Conservation (phyloP, 1,140 invertebrate species). For the Papilio helenus region DNA sequence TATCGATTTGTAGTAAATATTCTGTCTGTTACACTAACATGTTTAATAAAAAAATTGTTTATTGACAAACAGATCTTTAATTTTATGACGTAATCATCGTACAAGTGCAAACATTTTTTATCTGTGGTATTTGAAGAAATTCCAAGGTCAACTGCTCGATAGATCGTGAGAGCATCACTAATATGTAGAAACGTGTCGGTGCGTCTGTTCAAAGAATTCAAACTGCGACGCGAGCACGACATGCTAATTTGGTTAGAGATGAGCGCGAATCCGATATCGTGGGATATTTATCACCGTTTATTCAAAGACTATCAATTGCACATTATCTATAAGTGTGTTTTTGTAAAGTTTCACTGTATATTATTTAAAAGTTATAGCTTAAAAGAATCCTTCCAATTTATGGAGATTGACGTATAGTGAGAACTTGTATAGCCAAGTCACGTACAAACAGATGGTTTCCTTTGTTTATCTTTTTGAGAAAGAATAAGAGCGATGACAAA, state of each 20-base stretch:
- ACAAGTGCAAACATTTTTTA: background rate
- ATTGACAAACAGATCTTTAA: background rate
- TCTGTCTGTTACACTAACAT: too few relatives aligned
- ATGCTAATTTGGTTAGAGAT: conserved; percentile 30
- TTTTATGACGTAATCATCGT: background rate
- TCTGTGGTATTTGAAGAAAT: background rate
- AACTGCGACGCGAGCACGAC: background rate
- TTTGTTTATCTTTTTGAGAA: too few relatives aligned
- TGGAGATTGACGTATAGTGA: background rate
- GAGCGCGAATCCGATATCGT: conserved; percentile 10
- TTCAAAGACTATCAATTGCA: background rate
- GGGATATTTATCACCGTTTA: background rate
- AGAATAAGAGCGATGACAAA: too few relatives aligned
- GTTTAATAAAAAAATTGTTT: too few relatives aligned
- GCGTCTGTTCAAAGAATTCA: background rate
- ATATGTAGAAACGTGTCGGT: conserved; percentile 16
- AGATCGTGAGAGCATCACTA: conserved; percentile 26
- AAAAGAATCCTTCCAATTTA: background rate
- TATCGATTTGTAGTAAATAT: too few relatives aligned
- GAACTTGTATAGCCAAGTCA: too few relatives aligned
- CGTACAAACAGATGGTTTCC: too few relatives aligned
- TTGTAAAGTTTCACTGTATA: background rate
- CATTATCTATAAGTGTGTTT: background rate
- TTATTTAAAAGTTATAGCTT: background rate
- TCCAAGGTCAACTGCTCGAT: conserved; percentile 4